Conservation (phyloP, 2,888 invertebrate species). For the Tortricodes alternella region DNA sequence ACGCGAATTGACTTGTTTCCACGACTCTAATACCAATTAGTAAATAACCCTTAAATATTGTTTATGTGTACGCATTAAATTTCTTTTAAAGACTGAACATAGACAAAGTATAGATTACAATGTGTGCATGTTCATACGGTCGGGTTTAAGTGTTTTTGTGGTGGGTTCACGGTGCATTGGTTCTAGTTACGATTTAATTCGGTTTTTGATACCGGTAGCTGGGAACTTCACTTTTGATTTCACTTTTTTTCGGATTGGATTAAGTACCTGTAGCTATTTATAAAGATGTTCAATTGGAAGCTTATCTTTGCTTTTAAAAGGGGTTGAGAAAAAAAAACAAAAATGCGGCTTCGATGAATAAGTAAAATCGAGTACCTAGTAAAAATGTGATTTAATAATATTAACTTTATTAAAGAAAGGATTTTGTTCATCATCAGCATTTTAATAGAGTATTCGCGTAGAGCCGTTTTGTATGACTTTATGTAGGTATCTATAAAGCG, state of each 20-base stretch:
- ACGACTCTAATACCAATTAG: constrained; percentile 71
- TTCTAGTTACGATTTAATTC: constrained; percentile 35
- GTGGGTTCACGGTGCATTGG: constrained; percentile 54
- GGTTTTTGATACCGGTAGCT: constrained; percentile 35
- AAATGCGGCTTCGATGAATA: too few species aligned
- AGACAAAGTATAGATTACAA: constrained; percentile 66
- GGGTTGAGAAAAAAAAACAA: too few species aligned
- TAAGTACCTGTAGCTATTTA: constrained; percentile 18
- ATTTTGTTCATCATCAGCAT: too few species aligned
- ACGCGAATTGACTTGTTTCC: constrained; percentile 72
- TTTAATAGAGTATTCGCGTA: too few species aligned
- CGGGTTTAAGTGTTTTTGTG: constrained; percentile 54
- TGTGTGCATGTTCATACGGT: constrained; percentile 55
- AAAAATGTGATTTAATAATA: too few species aligned
- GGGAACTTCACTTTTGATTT: constrained; percentile 39
- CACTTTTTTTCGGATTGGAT: constrained; percentile 33
- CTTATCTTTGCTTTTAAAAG: background rate
- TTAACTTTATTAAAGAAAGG: too few species aligned
- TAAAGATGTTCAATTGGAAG: background rate
- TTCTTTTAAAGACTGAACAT: constrained; percentile 58
- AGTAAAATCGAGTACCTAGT: too few species aligned
- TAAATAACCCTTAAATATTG: constrained; percentile 67
- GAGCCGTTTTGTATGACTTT: too few species aligned
- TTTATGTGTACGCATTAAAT: constrained; percentile 64
- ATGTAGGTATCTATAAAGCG: too few species aligned